Conservation (phyloP, 1,140 invertebrate species). For the Trichonephila inaurata region DNA sequence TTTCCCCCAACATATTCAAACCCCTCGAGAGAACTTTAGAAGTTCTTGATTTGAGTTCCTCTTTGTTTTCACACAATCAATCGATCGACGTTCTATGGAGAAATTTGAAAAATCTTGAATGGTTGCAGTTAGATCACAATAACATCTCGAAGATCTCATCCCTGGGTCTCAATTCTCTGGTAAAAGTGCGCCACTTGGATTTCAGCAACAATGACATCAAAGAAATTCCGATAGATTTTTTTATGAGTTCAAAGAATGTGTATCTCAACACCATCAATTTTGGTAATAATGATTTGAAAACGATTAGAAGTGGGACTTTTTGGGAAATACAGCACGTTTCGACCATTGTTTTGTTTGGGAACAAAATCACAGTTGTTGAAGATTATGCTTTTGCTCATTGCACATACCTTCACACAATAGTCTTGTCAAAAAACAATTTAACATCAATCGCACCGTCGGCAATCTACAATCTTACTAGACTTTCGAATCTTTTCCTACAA, state of each 20-base stretch:
- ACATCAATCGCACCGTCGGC: slow-evolving; percentile 82
- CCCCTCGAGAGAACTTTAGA: slow-evolving; percentile 84
- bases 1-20: slow-evolving; percentile 89
- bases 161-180: slow-evolving; percentile 84
- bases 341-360: slow-evolving; percentile 87
- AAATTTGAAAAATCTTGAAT: slow-evolving; percentile 86
- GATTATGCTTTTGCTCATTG: slow-evolving; percentile 85
- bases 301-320: slow-evolving; percentile 85
- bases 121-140: slow-evolving; percentile 94
- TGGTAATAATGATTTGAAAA: slow-evolving; percentile 87
- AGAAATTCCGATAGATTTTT: slow-evolving; percentile 85
- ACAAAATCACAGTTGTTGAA: slow-evolving; percentile 85
- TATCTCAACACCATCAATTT: slow-evolving; percentile 88
- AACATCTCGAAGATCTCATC: slow-evolving; percentile 88
- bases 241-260: slow-evolving; percentile 86
- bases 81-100: slow-evolving; percentile 86
- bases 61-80: slow-evolving; percentile 84
- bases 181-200: slow-evolving; percentile 90
- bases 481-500: slow-evolving; percentile 87
- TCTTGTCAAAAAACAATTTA: slow-evolving; percentile 83
- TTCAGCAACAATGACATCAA: slow-evolving; percentile 90
- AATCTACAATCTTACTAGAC: slow-evolving; percentile 86
- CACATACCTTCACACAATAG: slow-evolving; percentile 86
- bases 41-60: slow-evolving; percentile 91
- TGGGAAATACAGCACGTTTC: slow-evolving; percentile 84